phyloP scores from a whole-genome alignment of 1,140 invertebrate genomes.

The Onthophagus taurus region DNA sequence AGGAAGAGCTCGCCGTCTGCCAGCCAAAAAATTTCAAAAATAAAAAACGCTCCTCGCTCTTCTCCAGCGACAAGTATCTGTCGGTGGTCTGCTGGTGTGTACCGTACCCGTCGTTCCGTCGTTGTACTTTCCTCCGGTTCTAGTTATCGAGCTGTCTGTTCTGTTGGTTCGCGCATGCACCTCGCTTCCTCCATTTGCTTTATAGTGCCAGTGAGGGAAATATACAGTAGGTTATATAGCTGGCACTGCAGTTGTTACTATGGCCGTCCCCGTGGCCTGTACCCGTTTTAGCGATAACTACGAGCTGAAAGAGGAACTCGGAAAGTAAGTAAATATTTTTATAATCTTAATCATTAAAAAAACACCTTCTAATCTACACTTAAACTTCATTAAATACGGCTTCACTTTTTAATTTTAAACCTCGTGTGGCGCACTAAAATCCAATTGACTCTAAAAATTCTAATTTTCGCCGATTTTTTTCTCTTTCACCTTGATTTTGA shows the following conservation, averaged over 20 bases:
- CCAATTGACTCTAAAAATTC: no score
- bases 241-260: conserved; percentile 23
- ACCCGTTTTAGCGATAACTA: conserved; percentile 98
- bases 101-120: conserved; percentile 7
- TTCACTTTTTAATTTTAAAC: no score
- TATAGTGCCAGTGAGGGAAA: conserved; percentile 18
- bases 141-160: conserved; percentile 11
- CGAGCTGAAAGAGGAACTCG: conserved; percentile 98
- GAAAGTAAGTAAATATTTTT: conserved; percentile 76
- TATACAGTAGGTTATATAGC: conserved; percentile 23
- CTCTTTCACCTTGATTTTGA: no score
- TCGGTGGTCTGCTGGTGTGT: neutral
- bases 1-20: no score
- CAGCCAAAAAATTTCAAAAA: no score
- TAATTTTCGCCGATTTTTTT: no score
- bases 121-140: conserved; percentile 5
- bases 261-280: conserved; percentile 48
- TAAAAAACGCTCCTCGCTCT: no score
- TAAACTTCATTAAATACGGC: no score
- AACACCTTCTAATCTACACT: no score
- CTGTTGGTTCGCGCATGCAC: conserved; percentile 10
- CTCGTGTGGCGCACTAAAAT: no score
- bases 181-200: conserved; percentile 9
- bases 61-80: no score
- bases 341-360: conserved; percentile 2